These are phyloP conservation scores for Ptychoptera contaminata DNA, from an alignment of 2,888 invertebrate species.

Conservation along the genomic window DNA sequence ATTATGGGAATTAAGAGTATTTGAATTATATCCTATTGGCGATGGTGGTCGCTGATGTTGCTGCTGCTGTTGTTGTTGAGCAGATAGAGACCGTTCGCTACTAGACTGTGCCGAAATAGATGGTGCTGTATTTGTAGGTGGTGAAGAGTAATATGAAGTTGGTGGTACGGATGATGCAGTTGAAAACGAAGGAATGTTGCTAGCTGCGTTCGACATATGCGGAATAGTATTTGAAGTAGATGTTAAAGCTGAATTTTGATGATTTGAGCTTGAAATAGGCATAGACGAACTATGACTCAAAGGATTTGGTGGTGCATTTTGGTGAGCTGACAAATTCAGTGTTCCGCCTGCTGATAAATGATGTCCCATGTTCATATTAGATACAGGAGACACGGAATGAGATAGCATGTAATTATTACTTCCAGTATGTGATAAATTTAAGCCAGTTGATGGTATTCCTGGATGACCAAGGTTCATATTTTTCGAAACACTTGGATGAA, in stretches of 20 bases:
- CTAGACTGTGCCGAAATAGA: constrained; percentile 3
- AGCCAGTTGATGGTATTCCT: not conserved
- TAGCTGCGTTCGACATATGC: no score
- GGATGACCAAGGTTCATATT: not conserved
- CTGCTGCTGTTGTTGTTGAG: constrained; percentile 3
- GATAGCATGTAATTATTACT: constrained; percentile 18
- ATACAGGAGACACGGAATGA: constrained; percentile 8
- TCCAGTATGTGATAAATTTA: constrained; percentile 22
- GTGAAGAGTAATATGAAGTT: no score
- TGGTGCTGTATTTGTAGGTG: no score
- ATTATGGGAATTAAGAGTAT: no score
- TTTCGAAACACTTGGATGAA: not conserved
- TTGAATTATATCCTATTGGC: not conserved
- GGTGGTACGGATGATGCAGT: no score
- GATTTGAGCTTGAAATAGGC: no score
- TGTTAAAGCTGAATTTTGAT: no score
- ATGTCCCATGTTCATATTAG: constrained; percentile 21
- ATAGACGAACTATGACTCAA: constrained; percentile 2
- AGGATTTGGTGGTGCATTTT: constrained; percentile 18
- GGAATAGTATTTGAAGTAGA: no score
- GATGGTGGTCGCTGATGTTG: constrained; percentile 3
- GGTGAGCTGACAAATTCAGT: constrained; percentile 14
- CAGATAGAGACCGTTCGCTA: constrained; percentile 11
- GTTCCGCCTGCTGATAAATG: constrained; percentile 23
- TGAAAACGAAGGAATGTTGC: no score